Conservation (phyloP, 30 jellyfish, hydroid and myxozoan genomes). For the Hydractinia echinata region DNA sequence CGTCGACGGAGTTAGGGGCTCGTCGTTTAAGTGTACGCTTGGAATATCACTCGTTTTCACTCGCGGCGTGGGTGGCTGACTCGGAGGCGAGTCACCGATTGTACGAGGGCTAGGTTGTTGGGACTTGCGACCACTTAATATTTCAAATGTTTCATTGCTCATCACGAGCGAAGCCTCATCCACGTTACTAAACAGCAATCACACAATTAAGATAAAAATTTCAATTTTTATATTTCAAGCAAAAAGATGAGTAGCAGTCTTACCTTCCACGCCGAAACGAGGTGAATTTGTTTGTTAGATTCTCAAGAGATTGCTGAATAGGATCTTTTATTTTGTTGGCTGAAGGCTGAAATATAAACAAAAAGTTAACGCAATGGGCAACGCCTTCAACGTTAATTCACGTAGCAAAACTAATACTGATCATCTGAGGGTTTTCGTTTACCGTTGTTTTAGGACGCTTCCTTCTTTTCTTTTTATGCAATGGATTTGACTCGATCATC, state of each 20-base stretch:
- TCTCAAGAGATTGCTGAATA: conserved; percentile 8
- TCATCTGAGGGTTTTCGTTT: neutral
- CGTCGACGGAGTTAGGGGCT: too few relatives aligned
- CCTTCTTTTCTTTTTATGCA: conserved; percentile 76
- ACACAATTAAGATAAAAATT: neutral
- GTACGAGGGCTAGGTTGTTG: conserved; percentile 1
- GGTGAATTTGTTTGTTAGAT: conserved; percentile 29
- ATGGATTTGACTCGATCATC: conserved; percentile 89
- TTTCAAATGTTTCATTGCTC: conserved; percentile 12
- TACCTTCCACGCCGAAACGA: conserved; percentile 36
- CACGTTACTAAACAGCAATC: neutral
- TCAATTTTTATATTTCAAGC: neutral
- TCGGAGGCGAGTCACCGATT: too few relatives aligned
- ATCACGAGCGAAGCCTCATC: neutral
- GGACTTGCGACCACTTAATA: conserved; percentile 14
- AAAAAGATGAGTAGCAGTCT: neutral
- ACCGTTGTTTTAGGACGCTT: conserved; percentile 41
- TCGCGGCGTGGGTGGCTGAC: too few relatives aligned
- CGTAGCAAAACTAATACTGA: neutral
- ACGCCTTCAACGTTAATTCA: neutral
- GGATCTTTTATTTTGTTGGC: conserved; percentile 28
- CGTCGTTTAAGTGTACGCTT: too few relatives aligned
- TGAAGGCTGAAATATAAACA: neutral
- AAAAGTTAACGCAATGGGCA: too few relatives aligned
- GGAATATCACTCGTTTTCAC: too few relatives aligned